phyloP scores from a whole-genome alignment of 1,140 invertebrate genomes.

The Pogonus chalceus region DNA sequence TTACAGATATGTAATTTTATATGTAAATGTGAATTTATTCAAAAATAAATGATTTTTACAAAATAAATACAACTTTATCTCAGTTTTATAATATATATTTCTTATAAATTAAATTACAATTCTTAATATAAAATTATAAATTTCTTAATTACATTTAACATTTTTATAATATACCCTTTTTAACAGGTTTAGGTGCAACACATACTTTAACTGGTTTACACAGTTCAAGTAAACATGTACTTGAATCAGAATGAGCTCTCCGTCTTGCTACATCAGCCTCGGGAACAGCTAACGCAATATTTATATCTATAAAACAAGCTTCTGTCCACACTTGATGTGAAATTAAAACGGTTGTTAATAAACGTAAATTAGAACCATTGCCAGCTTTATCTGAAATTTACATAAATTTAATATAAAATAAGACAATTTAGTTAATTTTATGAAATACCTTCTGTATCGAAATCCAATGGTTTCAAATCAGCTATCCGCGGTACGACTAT shows the following conservation, averaged over 20 bases:
- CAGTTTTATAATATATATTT: background rate
- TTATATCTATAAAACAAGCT: constrained; percentile 78
- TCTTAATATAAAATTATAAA: too few species aligned
- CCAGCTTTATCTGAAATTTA: background rate
- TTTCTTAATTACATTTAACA: constrained; percentile 6
- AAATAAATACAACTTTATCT: background rate
- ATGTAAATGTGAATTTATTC: constrained; percentile 5
- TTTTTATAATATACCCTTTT: constrained; percentile 58
- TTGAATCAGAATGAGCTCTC: constrained; percentile 44
- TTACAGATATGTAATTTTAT: background rate
- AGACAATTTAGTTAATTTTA: constrained; percentile 2
- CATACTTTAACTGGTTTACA: constrained; percentile 85
- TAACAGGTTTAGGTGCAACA: constrained; percentile 78
- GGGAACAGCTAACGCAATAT: constrained; percentile 67
- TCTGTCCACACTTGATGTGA: constrained; percentile 88
- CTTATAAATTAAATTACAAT: too few species aligned
- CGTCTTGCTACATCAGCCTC: constrained; percentile 48
- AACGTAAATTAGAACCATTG: constrained; percentile 55
- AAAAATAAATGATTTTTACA: constrained; percentile 1
- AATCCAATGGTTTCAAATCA: constrained; percentile 50
- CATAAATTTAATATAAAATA: background rate
- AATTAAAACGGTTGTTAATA: constrained; percentile 75
- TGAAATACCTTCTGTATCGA: constrained; percentile 23
- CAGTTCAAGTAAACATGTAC: constrained; percentile 64
- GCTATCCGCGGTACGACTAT: constrained; percentile 64